phyloP scores from a whole-genome alignment of 1,140 invertebrate genomes.

The Danaus plexippus region DNA sequence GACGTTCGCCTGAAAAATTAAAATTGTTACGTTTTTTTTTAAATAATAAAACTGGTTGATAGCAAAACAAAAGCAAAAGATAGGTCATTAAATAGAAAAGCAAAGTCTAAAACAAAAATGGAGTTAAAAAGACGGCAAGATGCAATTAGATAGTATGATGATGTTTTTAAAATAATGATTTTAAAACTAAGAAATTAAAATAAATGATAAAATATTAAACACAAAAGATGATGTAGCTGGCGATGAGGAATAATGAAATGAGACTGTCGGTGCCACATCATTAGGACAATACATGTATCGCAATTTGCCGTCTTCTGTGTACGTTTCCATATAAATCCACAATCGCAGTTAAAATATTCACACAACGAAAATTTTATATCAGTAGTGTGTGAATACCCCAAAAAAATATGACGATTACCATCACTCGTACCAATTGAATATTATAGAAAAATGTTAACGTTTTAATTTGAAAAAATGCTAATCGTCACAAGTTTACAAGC shows the following conservation, averaged over 20 bases:
- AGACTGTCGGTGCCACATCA: slow-evolving; percentile 67
- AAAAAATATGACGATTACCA: slow-evolving; percentile 16
- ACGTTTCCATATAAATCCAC: slow-evolving; percentile 22
- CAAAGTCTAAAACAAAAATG: slow-evolving; percentile 21
- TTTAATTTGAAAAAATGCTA: slow-evolving; percentile 11
- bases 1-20: slow-evolving; percentile 72
- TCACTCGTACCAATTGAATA: neutral
- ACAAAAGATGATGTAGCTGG: slow-evolving; percentile 52
- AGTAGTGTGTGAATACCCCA: slow-evolving; percentile 15
- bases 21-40: neutral
- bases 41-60: slow-evolving; percentile 4
- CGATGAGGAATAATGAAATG: slow-evolving; percentile 34
- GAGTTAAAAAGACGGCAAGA: slow-evolving; percentile 69
- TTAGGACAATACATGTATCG: slow-evolving; percentile 48
- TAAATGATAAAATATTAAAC: slow-evolving; percentile 40
- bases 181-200: slow-evolving; percentile 53
- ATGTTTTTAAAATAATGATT: slow-evolving; percentile 57
- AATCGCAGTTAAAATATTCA: slow-evolving; percentile 32
- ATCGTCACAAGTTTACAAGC: slow-evolving; percentile 17
- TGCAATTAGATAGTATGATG: slow-evolving; percentile 59
- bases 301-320: slow-evolving; percentile 66
- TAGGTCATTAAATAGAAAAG: slow-evolving; percentile 7
- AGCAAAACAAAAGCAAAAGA: slow-evolving; percentile 8
- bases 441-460: neutral
- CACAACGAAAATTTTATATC: slow-evolving; percentile 20